A percentile compares a stretch with the other conserved stretches of the same genome.
Conservation (phyloP, 2,888 invertebrate genomes). For the Parnassius glacialis region DNA sequence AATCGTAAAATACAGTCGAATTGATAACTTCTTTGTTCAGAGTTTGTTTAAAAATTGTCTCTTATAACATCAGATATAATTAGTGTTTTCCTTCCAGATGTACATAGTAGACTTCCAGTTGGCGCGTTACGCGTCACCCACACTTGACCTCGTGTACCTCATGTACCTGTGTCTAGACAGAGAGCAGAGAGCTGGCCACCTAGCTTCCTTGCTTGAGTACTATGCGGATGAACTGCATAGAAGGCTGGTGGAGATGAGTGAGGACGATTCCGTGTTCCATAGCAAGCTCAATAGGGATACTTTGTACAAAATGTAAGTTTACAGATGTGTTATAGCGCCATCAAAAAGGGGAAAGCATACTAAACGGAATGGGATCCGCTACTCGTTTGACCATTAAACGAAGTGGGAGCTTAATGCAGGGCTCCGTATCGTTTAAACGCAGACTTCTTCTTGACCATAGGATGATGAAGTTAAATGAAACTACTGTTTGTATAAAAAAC, state of each 20-base stretch:
- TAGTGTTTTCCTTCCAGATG: slow-evolving; percentile 64
- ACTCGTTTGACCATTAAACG: no score
- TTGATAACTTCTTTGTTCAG: no score
- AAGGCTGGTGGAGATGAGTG: slow-evolving; percentile 78
- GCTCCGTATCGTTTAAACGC: no score
- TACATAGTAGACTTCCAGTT: slow-evolving; percentile 87
- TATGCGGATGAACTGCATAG: slow-evolving; percentile 82
- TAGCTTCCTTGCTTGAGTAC: slow-evolving; percentile 79
- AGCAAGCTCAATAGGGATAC: slow-evolving; percentile 71
- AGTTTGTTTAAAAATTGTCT: no score
- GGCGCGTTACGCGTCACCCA: slow-evolving; percentile 85
- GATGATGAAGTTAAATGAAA: no score
- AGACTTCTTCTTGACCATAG: no score
- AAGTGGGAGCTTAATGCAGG: no score
- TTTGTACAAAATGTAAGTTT: slow-evolving; percentile 78
- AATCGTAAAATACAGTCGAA: no score
- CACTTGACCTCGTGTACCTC: slow-evolving; percentile 84
- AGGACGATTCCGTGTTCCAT: slow-evolving; percentile 58
- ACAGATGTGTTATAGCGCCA: not conserved
- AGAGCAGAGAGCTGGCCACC: slow-evolving; percentile 80
- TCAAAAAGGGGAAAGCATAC: not conserved
- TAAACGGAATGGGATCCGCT: no score
- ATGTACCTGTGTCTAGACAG: slow-evolving; percentile 85
- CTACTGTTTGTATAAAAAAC: no score
- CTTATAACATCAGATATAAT: no score